A percentile compares a stretch with the other conserved stretches of the same genome.
These are phyloP conservation scores for Heliothis subflexa DNA, from an alignment of 1,140 invertebrate species.

Conservation along the genomic window DNA sequence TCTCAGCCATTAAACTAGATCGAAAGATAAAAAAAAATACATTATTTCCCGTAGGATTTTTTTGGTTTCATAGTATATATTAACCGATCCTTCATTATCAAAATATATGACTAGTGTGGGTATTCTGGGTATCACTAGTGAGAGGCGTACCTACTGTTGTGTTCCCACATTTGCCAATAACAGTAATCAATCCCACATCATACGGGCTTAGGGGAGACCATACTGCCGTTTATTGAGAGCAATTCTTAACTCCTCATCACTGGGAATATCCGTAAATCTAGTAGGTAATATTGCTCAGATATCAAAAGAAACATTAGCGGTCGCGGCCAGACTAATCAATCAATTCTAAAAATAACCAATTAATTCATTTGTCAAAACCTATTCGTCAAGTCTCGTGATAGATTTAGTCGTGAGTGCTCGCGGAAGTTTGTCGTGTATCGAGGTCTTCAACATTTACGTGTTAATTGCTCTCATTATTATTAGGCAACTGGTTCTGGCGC, in stretches of 20 bases:
- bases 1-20: too few relatives aligned
- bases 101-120: background rate
- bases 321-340: conserved; percentile 3
- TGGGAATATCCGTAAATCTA: too few relatives aligned
- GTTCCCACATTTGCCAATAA: background rate
- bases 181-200: background rate
- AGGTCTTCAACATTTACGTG: conserved; percentile 50
- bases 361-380: conserved; percentile 10
- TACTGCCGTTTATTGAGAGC: background rate
- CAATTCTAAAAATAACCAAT: conserved; percentile 19
- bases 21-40: too few relatives aligned
- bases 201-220: background rate
- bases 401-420: background rate
- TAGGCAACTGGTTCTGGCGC: conserved; percentile 50
- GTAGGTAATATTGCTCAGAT: too few relatives aligned
- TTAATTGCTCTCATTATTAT: conserved; percentile 57
- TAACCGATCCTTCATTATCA: background rate
- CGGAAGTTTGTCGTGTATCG: conserved; percentile 53
- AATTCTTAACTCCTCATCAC: too few relatives aligned
- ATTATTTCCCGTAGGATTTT: too few relatives aligned
- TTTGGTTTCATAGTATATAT: too few relatives aligned
- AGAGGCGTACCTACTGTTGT: background rate
- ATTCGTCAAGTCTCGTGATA: conserved; percentile 3
- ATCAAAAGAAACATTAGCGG: background rate
- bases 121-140: background rate